Percentiles rank a stretch among this genome's conserved stretches.
phyloP scores from a whole-genome alignment of 2,888 invertebrate species.

The Dermolepida albohirtum region DNA sequence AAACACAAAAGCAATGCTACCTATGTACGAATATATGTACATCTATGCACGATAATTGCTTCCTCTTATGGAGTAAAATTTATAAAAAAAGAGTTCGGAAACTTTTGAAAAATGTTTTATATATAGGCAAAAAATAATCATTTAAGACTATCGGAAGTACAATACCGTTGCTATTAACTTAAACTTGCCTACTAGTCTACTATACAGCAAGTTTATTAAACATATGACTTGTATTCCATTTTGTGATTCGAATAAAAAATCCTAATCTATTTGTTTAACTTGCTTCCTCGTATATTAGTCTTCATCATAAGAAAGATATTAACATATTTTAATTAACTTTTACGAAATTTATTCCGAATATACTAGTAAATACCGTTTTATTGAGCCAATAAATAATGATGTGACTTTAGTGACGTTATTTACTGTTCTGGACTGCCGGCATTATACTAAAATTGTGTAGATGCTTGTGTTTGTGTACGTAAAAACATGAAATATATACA shows the following conservation, averaged over 20 bases:
- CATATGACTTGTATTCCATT: neutral
- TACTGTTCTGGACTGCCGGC: constrained; percentile 30
- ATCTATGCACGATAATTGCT: too few species aligned
- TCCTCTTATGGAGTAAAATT: too few species aligned
- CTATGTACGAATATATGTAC: too few species aligned
- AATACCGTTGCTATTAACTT: too few species aligned
- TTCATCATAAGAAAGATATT: constrained; percentile 8
- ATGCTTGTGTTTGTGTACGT: neutral
- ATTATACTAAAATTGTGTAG: constrained; percentile 11
- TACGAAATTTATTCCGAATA: constrained; percentile 14
- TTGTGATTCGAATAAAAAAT: too few species aligned
- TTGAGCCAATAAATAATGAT: constrained; percentile 34
- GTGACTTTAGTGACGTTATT: constrained; percentile 21
- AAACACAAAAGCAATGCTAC: too few species aligned
- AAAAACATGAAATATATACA: neutral
- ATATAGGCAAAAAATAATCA: too few species aligned
- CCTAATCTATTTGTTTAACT: neutral
- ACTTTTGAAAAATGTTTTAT: too few species aligned
- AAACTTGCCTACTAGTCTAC: too few species aligned
- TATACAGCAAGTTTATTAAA: neutral
- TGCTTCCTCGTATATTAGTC: neutral
- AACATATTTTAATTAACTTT: constrained; percentile 24
- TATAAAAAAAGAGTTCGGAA: too few species aligned
- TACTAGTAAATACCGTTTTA: constrained; percentile 20
- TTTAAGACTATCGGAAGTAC: too few species aligned